Conservation (phyloP, 2,113 vertebrate genomes). For the Tachysurus fulvidraco region DNA sequence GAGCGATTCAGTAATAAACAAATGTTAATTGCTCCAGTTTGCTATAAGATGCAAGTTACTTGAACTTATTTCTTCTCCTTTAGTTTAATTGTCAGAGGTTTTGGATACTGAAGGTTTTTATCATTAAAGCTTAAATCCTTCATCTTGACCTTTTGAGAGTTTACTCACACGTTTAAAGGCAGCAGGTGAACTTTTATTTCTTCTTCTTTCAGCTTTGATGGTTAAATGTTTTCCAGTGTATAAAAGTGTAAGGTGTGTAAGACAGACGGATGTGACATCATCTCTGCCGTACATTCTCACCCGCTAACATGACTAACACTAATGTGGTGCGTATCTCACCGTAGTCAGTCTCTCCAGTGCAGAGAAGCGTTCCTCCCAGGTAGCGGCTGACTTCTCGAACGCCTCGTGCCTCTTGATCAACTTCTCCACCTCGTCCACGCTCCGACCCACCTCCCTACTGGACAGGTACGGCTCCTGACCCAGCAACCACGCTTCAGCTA, state of each 20-base stretch:
- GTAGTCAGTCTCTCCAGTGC: conserved; percentile 93
- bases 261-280: background rate
- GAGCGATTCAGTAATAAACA: too few relatives aligned
- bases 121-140: too few relatives aligned
- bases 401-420: conserved; percentile 95
- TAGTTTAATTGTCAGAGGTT: too few relatives aligned
- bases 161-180: too few relatives aligned
- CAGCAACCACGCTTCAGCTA: conserved; percentile 94
- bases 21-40: background rate
- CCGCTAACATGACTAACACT: background rate
- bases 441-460: conserved; percentile 88
- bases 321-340: conserved; percentile 68
- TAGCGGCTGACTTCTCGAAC: conserved; percentile 95
- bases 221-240: too few relatives aligned
- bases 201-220: too few relatives aligned
- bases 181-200: too few relatives aligned
- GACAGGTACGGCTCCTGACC: conserved; percentile 94
- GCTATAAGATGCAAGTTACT: background rate
- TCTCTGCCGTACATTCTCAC: background rate
- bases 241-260: too few relatives aligned
- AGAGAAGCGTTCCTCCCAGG: conserved; percentile 95
- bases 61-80: too few relatives aligned
- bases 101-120: too few relatives aligned
- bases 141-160: too few relatives aligned
- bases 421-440: conserved; percentile 94